Percentiles rank a stretch among this genome's conserved stretches.
Conservation (phyloP, 2,797 vertebrate species). For the Rachycentron canadum region DNA sequence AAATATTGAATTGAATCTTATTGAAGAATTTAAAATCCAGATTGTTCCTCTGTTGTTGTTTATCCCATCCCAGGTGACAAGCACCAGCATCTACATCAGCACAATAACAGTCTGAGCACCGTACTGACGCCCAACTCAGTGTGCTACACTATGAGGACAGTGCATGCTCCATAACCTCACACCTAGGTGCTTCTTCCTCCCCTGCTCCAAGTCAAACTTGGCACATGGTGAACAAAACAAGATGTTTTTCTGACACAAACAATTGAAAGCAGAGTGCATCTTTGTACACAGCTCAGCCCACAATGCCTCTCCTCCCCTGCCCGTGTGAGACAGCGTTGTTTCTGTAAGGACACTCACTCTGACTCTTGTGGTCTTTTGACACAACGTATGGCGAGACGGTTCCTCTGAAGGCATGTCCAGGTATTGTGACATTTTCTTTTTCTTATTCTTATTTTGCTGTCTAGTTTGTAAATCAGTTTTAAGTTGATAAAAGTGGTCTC, state of each 20-base stretch:
- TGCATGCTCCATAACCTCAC: conserved; percentile 64
- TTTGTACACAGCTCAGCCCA: conserved; percentile 27
- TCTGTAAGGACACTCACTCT: conserved; percentile 3
- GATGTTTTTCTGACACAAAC: conserved; percentile 44
- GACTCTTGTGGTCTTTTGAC: conserved; percentile 11
- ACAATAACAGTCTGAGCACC: conserved; percentile 13
- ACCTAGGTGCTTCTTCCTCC: conserved; percentile 67
- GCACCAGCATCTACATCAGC: not conserved
- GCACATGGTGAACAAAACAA: conserved; percentile 56
- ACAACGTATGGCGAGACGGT: conserved; percentile 16
- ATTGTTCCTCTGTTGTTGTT: not conserved
- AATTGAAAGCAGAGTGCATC: conserved; percentile 36
- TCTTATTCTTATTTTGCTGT: not conserved
- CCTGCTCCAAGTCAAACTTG: conserved; percentile 61
- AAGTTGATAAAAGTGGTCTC: not conserved
- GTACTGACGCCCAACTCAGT: not conserved
- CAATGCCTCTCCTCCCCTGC: conserved; percentile 6
- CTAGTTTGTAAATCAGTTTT: not conserved
- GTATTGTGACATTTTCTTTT: conserved; percentile 45
- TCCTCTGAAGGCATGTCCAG: conserved; percentile 67
- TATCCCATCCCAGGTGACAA: conserved; percentile 8
- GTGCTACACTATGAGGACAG: conserved; percentile 18
- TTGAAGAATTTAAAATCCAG: not conserved
- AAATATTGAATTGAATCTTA: not conserved
- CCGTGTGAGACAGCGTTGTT: conserved; percentile 24